Conservation (phyloP, 2,113 vertebrate genomes). For the Orientallactaga bullata region DNA sequence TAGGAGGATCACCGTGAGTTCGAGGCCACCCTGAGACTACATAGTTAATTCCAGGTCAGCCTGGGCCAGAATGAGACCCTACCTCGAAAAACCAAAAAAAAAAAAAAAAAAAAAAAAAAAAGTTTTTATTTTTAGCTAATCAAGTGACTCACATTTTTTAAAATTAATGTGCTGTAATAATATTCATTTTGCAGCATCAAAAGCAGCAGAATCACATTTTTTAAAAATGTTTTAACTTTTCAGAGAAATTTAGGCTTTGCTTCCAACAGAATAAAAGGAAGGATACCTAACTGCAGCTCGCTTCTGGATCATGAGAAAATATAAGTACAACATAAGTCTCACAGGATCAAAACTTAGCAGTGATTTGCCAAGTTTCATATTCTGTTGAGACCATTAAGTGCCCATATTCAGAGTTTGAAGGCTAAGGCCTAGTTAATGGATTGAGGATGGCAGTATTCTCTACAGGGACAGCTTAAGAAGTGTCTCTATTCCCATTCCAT, state of each 20-base stretch:
- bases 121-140: slow-evolving; percentile 40
- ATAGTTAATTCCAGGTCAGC: too few relatives aligned
- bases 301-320: not conserved
- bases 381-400: not conserved
- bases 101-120: too few relatives aligned
- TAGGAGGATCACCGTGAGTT: too few relatives aligned
- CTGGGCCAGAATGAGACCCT: too few relatives aligned
- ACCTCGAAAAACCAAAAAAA: too few relatives aligned
- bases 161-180: too few relatives aligned
- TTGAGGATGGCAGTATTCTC: not conserved
- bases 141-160: slow-evolving; percentile 10
- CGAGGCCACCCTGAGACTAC: too few relatives aligned
- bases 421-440: not conserved
- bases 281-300: not conserved
- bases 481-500: not conserved
- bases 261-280: not conserved
- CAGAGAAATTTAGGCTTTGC: slow-evolving; percentile 25
- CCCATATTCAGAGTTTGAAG: not conserved
- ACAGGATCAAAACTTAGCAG: not conserved
- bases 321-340: not conserved
- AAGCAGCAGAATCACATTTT: too few relatives aligned
- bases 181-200: too few relatives aligned
- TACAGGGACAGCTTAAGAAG: not conserved
- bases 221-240: not conserved
- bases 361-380: not conserved